Conservation (phyloP, 1,140 invertebrate genomes). For the Aplysia californica region DNA sequence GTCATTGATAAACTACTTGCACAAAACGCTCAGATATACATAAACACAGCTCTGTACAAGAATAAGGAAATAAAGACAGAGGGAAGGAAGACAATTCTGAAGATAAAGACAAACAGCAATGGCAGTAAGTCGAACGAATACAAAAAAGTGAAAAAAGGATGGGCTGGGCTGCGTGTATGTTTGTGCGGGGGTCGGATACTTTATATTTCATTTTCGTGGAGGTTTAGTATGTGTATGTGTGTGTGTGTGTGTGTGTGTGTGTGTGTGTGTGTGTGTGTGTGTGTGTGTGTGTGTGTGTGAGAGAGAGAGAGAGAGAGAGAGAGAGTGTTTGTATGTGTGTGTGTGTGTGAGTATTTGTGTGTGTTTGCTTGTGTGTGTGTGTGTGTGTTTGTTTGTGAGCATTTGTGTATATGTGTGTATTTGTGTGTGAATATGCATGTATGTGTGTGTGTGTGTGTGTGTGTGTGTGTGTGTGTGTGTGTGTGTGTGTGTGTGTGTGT, state of each 20-base stretch:
- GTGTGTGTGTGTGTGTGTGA: neutral
- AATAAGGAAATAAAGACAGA: neutral
- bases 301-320: slow-evolving; percentile 18
- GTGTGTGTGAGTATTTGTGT: too few relatives aligned
- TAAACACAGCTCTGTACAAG: neutral
- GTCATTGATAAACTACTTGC: neutral
- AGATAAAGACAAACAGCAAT: neutral
- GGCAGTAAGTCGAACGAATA: neutral
- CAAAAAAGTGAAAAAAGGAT: neutral
- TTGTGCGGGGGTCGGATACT: neutral
- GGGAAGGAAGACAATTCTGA: neutral
- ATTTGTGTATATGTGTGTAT: too few relatives aligned
- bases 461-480: too few relatives aligned
- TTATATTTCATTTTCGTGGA: neutral
- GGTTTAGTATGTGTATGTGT: neutral
- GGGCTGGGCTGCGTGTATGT: neutral
- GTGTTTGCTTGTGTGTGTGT: too few relatives aligned
- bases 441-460: too few relatives aligned
- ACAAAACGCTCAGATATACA: neutral
- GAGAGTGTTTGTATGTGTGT: too few relatives aligned
- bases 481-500: too few relatives aligned
- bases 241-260: slow-evolving; percentile 15
- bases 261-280: slow-evolving; percentile 14
- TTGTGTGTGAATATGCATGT: too few relatives aligned
- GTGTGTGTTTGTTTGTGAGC: too few relatives aligned